Percentiles rank a stretch among this genome's conserved stretches.
These are phyloP conservation scores for Lipophrys pholis DNA, from an alignment of 2,113 vertebrate genomes.

Conservation along the genomic window DNA sequence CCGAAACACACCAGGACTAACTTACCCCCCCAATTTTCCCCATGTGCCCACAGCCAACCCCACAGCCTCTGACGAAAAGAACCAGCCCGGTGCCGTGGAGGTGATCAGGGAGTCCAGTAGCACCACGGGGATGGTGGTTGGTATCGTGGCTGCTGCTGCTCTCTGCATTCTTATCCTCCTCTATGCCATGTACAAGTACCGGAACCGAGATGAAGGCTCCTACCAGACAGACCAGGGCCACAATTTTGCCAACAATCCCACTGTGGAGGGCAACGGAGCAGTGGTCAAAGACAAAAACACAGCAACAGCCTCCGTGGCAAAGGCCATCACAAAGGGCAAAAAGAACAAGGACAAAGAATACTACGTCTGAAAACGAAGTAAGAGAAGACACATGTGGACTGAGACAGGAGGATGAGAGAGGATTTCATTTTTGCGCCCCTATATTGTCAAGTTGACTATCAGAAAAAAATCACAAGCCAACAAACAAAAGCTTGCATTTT, in stretches of 20 bases:
- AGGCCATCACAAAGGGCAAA: slow-evolving; percentile 91
- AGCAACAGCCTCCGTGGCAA: slow-evolving; percentile 80
- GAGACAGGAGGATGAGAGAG: slow-evolving; percentile 55
- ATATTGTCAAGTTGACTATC: slow-evolving; percentile 55
- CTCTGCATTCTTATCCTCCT: slow-evolving; percentile 98
- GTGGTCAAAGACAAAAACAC: slow-evolving; percentile 92
- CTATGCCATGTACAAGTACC: slow-evolving; percentile 98
- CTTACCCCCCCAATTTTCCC: slow-evolving; percentile 90
- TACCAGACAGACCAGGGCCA: slow-evolving; percentile 94
- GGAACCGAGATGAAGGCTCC: slow-evolving; percentile 95
- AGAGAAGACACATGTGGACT: slow-evolving; percentile 37
- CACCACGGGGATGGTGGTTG: slow-evolving; percentile 97
- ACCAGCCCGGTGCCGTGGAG: slow-evolving; percentile 91
- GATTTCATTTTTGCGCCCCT: slow-evolving; percentile 36
- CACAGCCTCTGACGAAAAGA: slow-evolving; percentile 89
- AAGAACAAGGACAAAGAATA: slow-evolving; percentile 98
- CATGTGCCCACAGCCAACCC: slow-evolving; percentile 94
- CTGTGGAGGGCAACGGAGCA: slow-evolving; percentile 88
- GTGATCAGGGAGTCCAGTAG: slow-evolving; percentile 95
- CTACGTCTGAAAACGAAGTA: slow-evolving; percentile 86
- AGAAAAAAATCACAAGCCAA: slow-evolving; percentile 57
- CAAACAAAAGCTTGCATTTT: slow-evolving; percentile 49
- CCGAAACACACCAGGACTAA: slow-evolving; percentile 88
- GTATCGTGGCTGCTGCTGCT: slow-evolving; percentile 94
- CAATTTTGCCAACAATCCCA: slow-evolving; percentile 90